Base-by-base conservation (phyloP, 2,113 vertebrate genomes). In the Sinosuthora webbiana region DNA sequence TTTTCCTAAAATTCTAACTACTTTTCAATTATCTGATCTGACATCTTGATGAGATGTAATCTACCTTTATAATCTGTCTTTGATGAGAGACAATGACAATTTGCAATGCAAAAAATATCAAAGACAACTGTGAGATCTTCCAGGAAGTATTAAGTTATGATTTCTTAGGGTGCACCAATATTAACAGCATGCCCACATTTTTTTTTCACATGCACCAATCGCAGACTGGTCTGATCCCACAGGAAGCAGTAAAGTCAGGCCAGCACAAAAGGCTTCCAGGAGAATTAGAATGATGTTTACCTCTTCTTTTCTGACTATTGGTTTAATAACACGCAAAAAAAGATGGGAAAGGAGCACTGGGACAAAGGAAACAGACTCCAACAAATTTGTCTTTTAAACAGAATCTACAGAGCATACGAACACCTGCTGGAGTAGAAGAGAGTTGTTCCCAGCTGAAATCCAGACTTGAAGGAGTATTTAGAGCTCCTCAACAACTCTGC, bases 61-160 rank as follows among this genome's bases (percentile, higher is more conserved):
- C 78, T 76, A 39, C 41, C 13, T 91, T 91, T 59, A 64, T 55
- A 42, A 64, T 49, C 77, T 75, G 5, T 30, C 56, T 91, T 42
- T 89, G 67, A 76, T 69, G 81, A 90, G 42, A 93, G 45, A 95
- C 45, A 94, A 87, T 17, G 45, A 93, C 68, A 68, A 87, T 76
- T 50, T 91, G 45, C 49, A 89, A 82, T 76, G 70, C 41, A 71
- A 79, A 89, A 84, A 83, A 18, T 16, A 69, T 8, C 57, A 13
- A 77, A 89, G 69, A 68, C 22, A 89, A 83, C 19, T 8, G 18
- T n/a, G 41, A 94, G 41, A 52, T 78, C 33, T 73, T 84, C 70
- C 60, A 91, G 81, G 39, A 62, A 73, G 10, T 64, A 62, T 30
- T 74, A 45, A 50, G 52, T 15, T 75, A 22, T 6, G 33, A 75